Percentiles rank a stretch among this genome's conserved stretches.
phyloP scores from a whole-genome alignment of 2,888 invertebrate genomes.

The Noctua pronuba region DNA sequence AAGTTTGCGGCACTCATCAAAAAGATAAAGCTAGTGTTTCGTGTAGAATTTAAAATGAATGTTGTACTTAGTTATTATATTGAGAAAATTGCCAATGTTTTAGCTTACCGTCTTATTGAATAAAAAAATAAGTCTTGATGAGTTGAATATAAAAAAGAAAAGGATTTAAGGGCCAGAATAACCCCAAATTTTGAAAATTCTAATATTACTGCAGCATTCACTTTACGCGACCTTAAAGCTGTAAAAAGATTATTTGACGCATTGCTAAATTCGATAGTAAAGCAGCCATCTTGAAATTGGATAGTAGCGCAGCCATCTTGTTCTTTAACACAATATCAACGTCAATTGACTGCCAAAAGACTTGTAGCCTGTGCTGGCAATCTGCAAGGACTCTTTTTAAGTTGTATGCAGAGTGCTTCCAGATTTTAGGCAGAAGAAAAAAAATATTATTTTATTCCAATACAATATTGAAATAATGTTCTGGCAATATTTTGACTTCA shows the following conservation, averaged over 20 bases:
- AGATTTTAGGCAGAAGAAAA: too few relatives aligned
- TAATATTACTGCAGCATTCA: too few relatives aligned
- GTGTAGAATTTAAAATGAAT: constrained; percentile 37
- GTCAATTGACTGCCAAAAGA: not conserved
- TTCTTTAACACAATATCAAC: too few relatives aligned
- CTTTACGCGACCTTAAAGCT: not conserved
- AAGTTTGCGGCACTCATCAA: constrained; percentile 64
- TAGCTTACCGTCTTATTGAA: not conserved
- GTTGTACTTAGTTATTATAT: constrained; percentile 14
- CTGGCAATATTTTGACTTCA: not conserved
- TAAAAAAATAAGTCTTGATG: not conserved
- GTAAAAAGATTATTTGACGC: not conserved
- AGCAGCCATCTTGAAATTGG: not conserved
- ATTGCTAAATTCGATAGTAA: not conserved
- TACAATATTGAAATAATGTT: not conserved
- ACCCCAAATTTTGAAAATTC: too few relatives aligned
- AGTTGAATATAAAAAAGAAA: not conserved
- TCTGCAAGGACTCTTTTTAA: not conserved
- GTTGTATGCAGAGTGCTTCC: not conserved
- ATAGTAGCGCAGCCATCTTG: not conserved
- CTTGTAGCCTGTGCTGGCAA: not conserved
- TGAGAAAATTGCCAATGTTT: constrained; percentile 3
- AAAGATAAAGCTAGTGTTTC: constrained; percentile 60
- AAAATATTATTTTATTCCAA: not conserved
- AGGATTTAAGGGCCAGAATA: too few relatives aligned